phyloP scores from a whole-genome alignment of 2,797 vertebrate genomes.

The Pampus argenteus region DNA sequence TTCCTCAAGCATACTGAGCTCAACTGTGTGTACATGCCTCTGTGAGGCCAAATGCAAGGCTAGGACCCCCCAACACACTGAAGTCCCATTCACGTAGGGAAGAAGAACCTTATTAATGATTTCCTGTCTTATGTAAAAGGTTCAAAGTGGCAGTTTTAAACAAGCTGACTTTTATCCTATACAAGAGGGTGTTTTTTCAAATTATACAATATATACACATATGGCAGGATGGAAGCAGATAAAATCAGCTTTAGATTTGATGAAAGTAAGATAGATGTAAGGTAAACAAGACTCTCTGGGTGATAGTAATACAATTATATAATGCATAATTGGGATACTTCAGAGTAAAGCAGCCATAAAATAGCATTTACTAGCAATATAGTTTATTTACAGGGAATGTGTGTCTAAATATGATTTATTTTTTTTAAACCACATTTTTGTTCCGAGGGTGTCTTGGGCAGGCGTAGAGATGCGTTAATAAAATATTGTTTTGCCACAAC shows the following conservation, averaged over 20 bases:
- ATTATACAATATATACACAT: conserved; percentile 28
- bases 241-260: conserved; percentile 53
- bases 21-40: conserved; percentile 71
- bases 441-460: conserved; percentile 30
- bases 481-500: conserved; percentile 73
- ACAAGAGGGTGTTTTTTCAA: conserved; percentile 13
- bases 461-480: conserved; percentile 61
- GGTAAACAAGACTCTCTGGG: conserved; percentile 52
- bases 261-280: conserved; percentile 39
- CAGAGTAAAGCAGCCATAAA: conserved; percentile 36
- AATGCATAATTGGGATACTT: conserved; percentile 43
- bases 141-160: conserved; percentile 48
- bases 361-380: conserved; percentile 38
- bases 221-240: conserved; percentile 32
- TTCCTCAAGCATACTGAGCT: conserved; percentile 78
- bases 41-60: conserved; percentile 63
- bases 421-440: conserved; percentile 46
- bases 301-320: conserved; percentile 49
- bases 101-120: conserved; percentile 51
- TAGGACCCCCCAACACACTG: conserved; percentile 52
- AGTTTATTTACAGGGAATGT: conserved; percentile 55
- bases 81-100: conserved; percentile 57
- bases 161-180: conserved; percentile 16
- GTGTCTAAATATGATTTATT: conserved; percentile 42
- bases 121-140: conserved; percentile 49